Conservation (phyloP, 35 echinoderm and acorn worm species). For the Eucidaris tribuloides region DNA sequence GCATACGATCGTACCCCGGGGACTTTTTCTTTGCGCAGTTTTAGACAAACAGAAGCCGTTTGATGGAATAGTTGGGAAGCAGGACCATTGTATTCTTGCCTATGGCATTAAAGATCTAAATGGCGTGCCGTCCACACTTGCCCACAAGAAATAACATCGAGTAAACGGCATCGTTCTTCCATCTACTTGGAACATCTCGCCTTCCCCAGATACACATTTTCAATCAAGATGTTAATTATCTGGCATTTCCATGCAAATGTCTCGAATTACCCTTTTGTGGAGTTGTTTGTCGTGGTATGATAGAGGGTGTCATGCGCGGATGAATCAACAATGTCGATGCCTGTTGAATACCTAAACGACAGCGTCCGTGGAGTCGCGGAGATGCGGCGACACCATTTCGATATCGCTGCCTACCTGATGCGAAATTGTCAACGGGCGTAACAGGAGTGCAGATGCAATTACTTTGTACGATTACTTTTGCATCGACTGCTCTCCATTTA, state of each 20-base stretch:
- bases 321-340: conserved; percentile 12
- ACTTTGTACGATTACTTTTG: not conserved
- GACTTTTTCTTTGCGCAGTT: conserved; percentile 5
- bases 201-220: conserved; percentile 40
- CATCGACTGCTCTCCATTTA: conserved; percentile 32
- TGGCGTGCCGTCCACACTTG: conserved; percentile 17
- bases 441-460: conserved; percentile 30
- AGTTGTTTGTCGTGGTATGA: not conserved
- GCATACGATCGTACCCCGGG: conserved; percentile 23
- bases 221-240: conserved; percentile 41
- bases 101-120: conserved; percentile 22
- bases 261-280: conserved; percentile 20
- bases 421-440: conserved; percentile 4
- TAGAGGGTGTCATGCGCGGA: not conserved
- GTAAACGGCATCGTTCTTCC: conserved; percentile 19
- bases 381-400: no score
- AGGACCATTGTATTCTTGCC: conserved; percentile 20
- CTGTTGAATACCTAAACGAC: conserved; percentile 28
- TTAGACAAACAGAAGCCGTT: conserved; percentile 21
- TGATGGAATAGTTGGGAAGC: conserved; percentile 25
- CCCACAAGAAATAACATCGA: conserved; percentile 21
- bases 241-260: conserved; percentile 33
- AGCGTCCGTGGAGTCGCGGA: no score
- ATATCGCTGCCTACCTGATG: not conserved
- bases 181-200: conserved; percentile 27